Percentiles rank a stretch among this genome's conserved stretches.
These are phyloP conservation scores for Heliconius himera DNA, from an alignment of 1,140 invertebrate genomes.

Conservation along the genomic window DNA sequence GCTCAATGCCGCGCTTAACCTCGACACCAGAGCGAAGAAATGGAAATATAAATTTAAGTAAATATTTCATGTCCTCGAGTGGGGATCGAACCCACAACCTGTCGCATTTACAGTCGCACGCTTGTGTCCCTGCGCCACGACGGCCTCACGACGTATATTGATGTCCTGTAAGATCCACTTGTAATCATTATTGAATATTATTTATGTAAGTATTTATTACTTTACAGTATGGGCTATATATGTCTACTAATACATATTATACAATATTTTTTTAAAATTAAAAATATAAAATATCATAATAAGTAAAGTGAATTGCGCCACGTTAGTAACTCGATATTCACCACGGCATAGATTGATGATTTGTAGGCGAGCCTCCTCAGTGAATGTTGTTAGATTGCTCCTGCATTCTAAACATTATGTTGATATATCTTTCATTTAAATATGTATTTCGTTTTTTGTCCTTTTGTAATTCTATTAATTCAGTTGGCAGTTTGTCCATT, in stretches of 20 bases:
- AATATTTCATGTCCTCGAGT: no score
- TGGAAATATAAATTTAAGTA: no score
- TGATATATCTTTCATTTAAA: neutral
- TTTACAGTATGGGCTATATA: no score
- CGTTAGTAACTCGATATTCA: slow-evolving; percentile 4
- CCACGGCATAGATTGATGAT: slow-evolving; percentile 26
- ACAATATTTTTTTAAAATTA: neutral
- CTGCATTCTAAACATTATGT: slow-evolving; percentile 6
- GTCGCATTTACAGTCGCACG: no score
- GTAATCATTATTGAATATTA: no score
- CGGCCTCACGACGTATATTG: no score
- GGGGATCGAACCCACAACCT: no score
- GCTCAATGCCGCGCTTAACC: no score
- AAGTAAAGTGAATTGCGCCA: slow-evolving; percentile 15
- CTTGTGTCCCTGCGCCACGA: no score
- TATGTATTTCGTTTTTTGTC: neutral
- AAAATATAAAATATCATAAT: neutral
- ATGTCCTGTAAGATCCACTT: no score
- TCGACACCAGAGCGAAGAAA: no score
- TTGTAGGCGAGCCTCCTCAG: slow-evolving; percentile 13
- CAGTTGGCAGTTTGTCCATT: neutral
- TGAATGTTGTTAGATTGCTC: slow-evolving; percentile 31
- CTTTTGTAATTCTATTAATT: neutral
- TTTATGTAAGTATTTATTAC: neutral
- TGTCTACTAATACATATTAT: neutral